A percentile compares a stretch with the other conserved stretches of the same genome.
Evolutionary conservation across 2,113 vertebrate genomes (phyloP).

Genomic region (Myodes glareolus): DNA sequence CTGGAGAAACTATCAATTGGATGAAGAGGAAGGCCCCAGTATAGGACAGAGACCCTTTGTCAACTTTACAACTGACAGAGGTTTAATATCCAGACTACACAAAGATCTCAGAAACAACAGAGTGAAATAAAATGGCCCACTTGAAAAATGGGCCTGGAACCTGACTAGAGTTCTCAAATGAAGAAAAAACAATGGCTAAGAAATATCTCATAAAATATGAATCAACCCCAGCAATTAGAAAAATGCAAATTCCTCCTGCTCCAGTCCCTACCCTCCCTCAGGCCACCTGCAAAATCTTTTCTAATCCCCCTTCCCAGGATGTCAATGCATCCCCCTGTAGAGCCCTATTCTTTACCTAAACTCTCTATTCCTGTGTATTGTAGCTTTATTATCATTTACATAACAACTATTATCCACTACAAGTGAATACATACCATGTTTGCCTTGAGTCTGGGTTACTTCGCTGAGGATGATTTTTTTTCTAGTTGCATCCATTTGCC

Average conservation of each 20-base stretch:
- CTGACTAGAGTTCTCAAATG: background rate
- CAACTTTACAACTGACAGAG: background rate
- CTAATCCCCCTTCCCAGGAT: background rate
- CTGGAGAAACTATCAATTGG: background rate
- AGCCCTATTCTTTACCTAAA: background rate
- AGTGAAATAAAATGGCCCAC: background rate
- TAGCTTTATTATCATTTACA: background rate
- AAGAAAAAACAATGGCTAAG: background rate
- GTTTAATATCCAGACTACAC: background rate
- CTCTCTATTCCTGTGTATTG: background rate
- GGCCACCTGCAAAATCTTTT: background rate
- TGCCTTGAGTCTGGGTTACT: background rate
- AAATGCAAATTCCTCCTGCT: background rate
- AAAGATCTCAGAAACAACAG: background rate
- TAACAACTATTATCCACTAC: background rate
- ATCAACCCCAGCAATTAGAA: background rate
- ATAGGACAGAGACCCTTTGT: background rate
- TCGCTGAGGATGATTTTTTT: background rate
- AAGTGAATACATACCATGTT: background rate
- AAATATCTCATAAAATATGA: background rate
- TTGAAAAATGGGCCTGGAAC: background rate
- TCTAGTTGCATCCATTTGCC: background rate
- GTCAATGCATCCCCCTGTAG: background rate
- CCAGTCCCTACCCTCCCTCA: accelerated
- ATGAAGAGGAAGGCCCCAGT: background rate